phyloP scores from a whole-genome alignment of 1,140 invertebrate species.

The Trichonephila clavata region DNA sequence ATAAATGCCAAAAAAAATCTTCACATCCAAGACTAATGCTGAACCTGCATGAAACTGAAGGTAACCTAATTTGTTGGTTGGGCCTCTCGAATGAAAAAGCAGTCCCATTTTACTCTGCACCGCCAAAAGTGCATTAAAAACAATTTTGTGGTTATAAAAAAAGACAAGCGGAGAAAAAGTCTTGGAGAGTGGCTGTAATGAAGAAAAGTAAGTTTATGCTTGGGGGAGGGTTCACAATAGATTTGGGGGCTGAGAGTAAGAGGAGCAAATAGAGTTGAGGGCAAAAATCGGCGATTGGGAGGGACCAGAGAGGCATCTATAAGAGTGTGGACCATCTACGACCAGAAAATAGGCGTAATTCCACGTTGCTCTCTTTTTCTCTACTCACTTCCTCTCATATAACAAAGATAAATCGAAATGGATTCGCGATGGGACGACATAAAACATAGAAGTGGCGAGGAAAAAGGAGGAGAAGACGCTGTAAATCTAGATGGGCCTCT shows the following conservation, averaged over 20 bases:
- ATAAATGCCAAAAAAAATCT: constrained; percentile 16
- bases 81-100: constrained; percentile 14
- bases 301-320: constrained; percentile 6
- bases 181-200: not conserved
- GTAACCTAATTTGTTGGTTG: constrained; percentile 27
- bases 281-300: constrained; percentile 39
- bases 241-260: constrained; percentile 1
- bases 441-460: constrained; percentile 38
- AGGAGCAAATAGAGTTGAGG: constrained; percentile 34
- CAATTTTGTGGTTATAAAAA: constrained; percentile 33
- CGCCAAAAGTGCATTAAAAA: constrained; percentile 45
- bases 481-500: constrained; percentile 32
- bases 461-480: constrained; percentile 17
- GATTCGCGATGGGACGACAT: constrained; percentile 41
- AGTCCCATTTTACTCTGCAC: constrained; percentile 13
- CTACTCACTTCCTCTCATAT: not conserved
- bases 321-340: not conserved
- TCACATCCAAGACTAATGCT: constrained; percentile 13
- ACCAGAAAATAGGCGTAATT: constrained; percentile 29
- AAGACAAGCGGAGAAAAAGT: not conserved
- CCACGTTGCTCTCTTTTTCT: not conserved
- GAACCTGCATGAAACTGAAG: constrained; percentile 5
- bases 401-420: constrained; percentile 52
- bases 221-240: not conserved
- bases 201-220: constrained; percentile 29